Percentiles rank a stretch among this genome's conserved stretches.
Conservation (phyloP, 2,797 vertebrate genomes). For the Ataeniobius toweri region DNA sequence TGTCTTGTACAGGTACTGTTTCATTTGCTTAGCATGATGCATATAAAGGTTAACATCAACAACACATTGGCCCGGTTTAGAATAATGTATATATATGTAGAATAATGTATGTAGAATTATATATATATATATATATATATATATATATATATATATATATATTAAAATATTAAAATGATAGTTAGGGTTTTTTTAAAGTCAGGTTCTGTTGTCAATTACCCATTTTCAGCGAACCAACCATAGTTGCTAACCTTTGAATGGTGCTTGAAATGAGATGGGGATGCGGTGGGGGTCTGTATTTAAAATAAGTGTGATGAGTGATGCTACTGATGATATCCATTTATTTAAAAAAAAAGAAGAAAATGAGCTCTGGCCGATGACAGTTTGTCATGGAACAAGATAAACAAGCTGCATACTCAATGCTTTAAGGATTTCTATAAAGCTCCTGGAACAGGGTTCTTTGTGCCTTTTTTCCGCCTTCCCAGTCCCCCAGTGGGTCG, state of each 20-base stretch:
- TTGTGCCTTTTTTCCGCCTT: background rate
- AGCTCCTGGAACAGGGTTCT: background rate
- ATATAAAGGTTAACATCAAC: background rate
- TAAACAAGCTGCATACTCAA: background rate
- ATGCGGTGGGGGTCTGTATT: too few species aligned
- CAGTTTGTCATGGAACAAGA: background rate
- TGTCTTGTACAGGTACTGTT: background rate
- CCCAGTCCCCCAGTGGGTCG: background rate
- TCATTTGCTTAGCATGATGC: background rate
- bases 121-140: too few species aligned
- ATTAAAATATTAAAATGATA: background rate
- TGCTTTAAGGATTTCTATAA: background rate
- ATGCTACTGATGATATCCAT: too few species aligned
- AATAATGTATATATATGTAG: too few species aligned
- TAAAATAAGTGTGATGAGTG: too few species aligned
- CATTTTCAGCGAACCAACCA: background rate
- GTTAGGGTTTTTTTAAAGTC: background rate
- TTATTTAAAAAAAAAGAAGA: too few species aligned
- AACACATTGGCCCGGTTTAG: background rate
- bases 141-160: too few species aligned
- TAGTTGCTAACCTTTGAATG: too few species aligned
- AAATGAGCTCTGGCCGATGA: background rate
- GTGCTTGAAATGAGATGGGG: too few species aligned
- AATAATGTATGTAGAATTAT: too few species aligned
- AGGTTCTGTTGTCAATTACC: background rate